Percentiles rank a stretch among this genome's conserved stretches.
Evolutionary conservation across 2,888 invertebrate genomes (phyloP).

Genomic region (Trachelus stipa): DNA sequence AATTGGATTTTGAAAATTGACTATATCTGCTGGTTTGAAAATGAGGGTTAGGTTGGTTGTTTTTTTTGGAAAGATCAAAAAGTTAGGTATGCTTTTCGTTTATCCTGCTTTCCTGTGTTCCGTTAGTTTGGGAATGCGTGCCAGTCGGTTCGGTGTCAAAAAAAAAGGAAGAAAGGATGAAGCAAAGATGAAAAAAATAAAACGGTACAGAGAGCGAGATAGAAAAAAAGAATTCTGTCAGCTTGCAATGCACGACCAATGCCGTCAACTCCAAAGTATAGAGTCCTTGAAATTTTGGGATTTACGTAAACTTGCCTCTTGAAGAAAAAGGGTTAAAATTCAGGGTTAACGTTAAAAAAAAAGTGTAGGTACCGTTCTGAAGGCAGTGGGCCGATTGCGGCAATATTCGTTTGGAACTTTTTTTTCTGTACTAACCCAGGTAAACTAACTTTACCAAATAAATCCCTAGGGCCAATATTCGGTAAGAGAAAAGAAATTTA

Average conservation of each 20-base stretch:
- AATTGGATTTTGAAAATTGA: neutral
- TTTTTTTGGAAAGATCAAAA: no score
- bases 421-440: neutral
- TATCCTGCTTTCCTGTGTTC: neutral
- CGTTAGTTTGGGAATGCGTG: slow-evolving; percentile 26
- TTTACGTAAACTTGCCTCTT: neutral
- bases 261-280: neutral
- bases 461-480: neutral
- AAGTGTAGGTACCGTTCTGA: neutral
- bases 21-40: neutral
- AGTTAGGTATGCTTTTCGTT: neutral
- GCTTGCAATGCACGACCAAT: slow-evolving; percentile 37
- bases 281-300: neutral
- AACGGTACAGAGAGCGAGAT: neutral
- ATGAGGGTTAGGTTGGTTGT: no score
- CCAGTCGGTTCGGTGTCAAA: slow-evolving; percentile 29
- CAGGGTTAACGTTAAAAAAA: neutral
- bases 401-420: neutral
- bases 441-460: neutral
- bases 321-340: slow-evolving; percentile 1
- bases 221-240: slow-evolving; percentile 39
- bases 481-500: neutral
- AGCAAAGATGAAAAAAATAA: slow-evolving; percentile 28
- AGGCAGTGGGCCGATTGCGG: neutral
- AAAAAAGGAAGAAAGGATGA: slow-evolving; percentile 30